A percentile compares a stretch with the other conserved stretches of the same genome.
Conservation (phyloP, 64 coral and sea anemone genomes). For the Stichodactyla mertensii region DNA sequence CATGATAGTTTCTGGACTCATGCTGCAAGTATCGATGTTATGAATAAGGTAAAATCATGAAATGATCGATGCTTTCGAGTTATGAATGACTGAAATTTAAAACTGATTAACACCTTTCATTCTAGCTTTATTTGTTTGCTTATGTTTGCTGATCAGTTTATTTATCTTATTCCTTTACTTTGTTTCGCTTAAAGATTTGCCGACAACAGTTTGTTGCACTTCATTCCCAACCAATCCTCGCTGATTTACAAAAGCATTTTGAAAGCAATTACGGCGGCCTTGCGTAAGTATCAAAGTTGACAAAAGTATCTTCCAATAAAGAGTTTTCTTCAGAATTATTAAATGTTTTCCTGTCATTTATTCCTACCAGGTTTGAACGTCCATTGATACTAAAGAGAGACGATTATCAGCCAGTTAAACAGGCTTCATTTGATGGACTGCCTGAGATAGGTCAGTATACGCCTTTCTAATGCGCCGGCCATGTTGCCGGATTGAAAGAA, state of each 20-base stretch:
- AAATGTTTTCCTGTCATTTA: not conserved
- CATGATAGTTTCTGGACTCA: slow-evolving; percentile 99
- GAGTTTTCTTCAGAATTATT: too few relatives aligned
- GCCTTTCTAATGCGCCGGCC: not conserved
- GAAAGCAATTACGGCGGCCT: slow-evolving; percentile 62
- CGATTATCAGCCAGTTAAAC: slow-evolving; percentile 35
- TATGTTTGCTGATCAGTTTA: not conserved
- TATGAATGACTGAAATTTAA: too few relatives aligned
- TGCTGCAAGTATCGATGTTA: slow-evolving; percentile 77
- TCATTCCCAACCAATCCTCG: slow-evolving; percentile 78
- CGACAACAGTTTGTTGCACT: slow-evolving; percentile 88
- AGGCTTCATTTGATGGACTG: slow-evolving; percentile 57
- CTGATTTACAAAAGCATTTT: slow-evolving; percentile 82
- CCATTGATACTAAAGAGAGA: slow-evolving; percentile 55
- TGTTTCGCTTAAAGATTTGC: slow-evolving; percentile 54
- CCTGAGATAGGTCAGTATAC: slow-evolving; percentile 52
- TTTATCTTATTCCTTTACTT: not conserved
- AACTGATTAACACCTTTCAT: too few relatives aligned
- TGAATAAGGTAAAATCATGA: slow-evolving; percentile 52
- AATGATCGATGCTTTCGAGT: too few relatives aligned
- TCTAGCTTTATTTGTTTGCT: too few relatives aligned
- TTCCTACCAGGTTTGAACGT: slow-evolving; percentile 47
- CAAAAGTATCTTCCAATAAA: too few relatives aligned
- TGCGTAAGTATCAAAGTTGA: slow-evolving; percentile 37
- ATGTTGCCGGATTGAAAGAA: too few relatives aligned